Base-by-base conservation (phyloP, 1,140 invertebrate genomes). In the Helicoverpa armigera region DNA sequence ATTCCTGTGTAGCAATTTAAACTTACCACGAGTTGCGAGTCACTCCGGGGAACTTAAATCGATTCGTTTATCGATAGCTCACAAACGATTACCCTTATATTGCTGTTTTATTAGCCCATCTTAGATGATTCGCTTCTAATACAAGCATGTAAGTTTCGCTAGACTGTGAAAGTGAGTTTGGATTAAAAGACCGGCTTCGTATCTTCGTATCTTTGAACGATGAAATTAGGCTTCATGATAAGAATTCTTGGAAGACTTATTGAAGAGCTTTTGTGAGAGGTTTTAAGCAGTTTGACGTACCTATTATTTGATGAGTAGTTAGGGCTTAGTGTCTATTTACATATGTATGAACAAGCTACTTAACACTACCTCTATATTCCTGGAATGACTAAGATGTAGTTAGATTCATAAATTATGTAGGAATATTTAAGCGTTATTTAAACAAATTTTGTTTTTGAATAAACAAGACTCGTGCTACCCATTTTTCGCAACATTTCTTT, bases 31-130 rank as follows among this genome's bases (percentile, higher is more conserved):
- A 85, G 80, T 84, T 82, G 76, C 81, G 83, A 92, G 87, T 92
- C 91, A 92, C 88, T 87, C 88, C 74, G 88, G 88, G 84, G 76
- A 94, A 94, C 90, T 91, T 94, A 91, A 92, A 93, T 93, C 92
- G 93, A 90, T 93, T 93, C 91, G 91, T 91, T 94, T 93, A 92
- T 91, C 88, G 91, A 93, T 93, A 90, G 83, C 88, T 91, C 88
- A 92, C 91, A 86, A 92, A 85, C 91, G 88, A 92, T 93, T 94
- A 92, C 91, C 88, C 86, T 86, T 88, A 86, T 89, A 91, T 88
- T 86, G 89, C 79, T 81, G 83, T 92, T 94, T 92, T 92, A 92
- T 90, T 90, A 87, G 86, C 83, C 85, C 84, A 91, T 88, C 74
- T 78, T 50, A 63, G 69, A 54, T 67, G 58, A 67, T 77, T 65